Conservation (phyloP, 1,140 invertebrate genomes). For the Procambarus clarkii region DNA sequence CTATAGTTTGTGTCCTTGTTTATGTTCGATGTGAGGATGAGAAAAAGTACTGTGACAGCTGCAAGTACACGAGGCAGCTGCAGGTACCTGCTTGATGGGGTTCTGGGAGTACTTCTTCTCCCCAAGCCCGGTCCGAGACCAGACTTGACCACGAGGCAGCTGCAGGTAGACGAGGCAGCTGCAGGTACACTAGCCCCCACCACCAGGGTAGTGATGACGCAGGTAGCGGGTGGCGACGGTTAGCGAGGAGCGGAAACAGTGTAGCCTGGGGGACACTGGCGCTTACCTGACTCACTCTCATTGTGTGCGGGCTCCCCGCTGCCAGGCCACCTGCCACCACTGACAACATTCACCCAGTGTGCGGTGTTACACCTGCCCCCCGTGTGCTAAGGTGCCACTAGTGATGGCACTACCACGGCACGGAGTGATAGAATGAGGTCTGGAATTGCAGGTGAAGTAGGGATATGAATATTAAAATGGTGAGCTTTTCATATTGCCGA, state of each 20-base stretch:
- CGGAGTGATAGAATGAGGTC: no score
- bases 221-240: not conserved
- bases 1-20: no score
- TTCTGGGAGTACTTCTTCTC: no score
- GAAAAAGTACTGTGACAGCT: not conserved
- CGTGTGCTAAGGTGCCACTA: no score
- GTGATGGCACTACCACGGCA: no score
- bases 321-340: not conserved
- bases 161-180: not conserved
- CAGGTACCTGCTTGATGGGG: not conserved
- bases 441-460: no score
- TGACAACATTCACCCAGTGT: not conserved
- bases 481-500: no score
- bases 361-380: no score
- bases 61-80: not conserved
- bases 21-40: not conserved
- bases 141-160: no score
- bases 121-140: no score
- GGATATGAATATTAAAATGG: no score
- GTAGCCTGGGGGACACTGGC: not conserved
- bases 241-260: not conserved
- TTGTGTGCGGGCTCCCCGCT: not conserved
- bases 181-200: not conserved
- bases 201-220: not conserved
- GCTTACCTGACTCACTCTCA: not conserved